phyloP scores from a whole-genome alignment of 2,797 vertebrate species.

The Liasis olivaceus region DNA sequence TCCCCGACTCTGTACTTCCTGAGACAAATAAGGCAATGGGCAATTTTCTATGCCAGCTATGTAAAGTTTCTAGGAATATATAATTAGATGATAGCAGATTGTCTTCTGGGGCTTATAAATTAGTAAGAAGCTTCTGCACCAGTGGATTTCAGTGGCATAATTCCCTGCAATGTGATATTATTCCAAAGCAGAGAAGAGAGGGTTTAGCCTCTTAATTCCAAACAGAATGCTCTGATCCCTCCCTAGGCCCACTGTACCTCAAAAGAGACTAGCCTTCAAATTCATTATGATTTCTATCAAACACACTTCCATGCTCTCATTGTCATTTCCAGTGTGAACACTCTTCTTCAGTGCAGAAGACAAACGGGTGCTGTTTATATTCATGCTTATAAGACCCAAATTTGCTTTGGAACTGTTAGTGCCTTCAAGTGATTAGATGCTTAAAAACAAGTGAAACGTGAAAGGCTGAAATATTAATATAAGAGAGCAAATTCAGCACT shows the following conservation, averaged over 20 bases:
- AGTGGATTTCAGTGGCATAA: slow-evolving; percentile 5
- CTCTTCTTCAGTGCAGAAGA: neutral
- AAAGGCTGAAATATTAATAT: neutral
- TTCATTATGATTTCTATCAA: slow-evolving; percentile 9
- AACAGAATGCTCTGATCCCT: neutral
- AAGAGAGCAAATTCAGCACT: neutral
- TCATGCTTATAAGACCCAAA: neutral
- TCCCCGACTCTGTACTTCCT: slow-evolving; percentile 3
- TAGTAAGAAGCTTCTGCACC: slow-evolving; percentile 12
- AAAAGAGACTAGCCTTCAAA: neutral
- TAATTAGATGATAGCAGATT: slow-evolving; percentile 58
- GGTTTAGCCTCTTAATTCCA: neutral
- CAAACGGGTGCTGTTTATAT: neutral
- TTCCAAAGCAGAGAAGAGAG: neutral
- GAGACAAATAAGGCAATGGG: slow-evolving; percentile 54
- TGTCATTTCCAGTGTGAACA: neutral
- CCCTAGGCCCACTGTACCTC: neutral
- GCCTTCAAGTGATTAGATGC: neutral
- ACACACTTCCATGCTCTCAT: neutral
- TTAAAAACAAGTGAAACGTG: neutral
- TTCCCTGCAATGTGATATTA: slow-evolving; percentile 1
- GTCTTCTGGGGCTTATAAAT: slow-evolving; percentile 47
- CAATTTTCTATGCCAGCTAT: slow-evolving; percentile 54
- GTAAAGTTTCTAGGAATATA: slow-evolving; percentile 51
- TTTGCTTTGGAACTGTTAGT: neutral